These are phyloP conservation scores for Tethya wilhelma DNA, from an alignment of 37 sponge, comb jelly and placozoan genomes.

Conservation along the genomic window DNA sequence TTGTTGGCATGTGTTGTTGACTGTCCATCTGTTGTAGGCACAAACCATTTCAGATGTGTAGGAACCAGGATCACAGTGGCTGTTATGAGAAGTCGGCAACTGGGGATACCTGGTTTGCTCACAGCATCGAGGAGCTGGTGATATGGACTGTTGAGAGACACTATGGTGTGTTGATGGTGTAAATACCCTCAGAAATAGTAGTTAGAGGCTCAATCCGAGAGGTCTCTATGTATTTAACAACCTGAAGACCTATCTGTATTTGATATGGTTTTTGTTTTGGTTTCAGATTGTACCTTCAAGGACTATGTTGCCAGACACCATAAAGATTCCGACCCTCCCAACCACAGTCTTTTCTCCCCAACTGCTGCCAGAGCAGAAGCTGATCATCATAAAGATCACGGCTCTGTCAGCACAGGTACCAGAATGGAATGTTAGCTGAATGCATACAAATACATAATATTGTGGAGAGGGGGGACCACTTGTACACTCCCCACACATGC, in stretches of 20 bases:
- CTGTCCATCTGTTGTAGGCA: constrained; percentile 8
- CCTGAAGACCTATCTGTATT: neutral
- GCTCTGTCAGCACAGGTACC: no score
- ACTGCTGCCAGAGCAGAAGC: no score
- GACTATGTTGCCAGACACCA: no score
- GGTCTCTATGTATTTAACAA: neutral
- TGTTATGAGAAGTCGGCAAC: constrained; percentile 45
- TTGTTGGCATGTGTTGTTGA: neutral
- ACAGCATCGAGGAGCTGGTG: constrained; percentile 78
- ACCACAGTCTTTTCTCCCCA: neutral
- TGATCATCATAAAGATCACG: no score
- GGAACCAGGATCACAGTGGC: constrained; percentile 37
- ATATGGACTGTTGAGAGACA: constrained; percentile 78
- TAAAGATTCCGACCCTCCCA: neutral
- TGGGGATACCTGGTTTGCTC: constrained; percentile 65
- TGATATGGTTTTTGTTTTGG: neutral
- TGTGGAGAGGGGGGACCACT: no score
- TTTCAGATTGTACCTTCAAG: neutral
- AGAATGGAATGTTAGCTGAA: no score
- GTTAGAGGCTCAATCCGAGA: neutral
- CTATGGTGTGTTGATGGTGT: constrained; percentile 30
- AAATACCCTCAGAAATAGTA: neutral
- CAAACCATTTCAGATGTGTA: constrained; percentile 65
- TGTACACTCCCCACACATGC: neutral
- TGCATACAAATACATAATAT: no score